Evolutionary conservation across 1,140 invertebrate species (phyloP).

Genomic region (Venturia canescens): DNA sequence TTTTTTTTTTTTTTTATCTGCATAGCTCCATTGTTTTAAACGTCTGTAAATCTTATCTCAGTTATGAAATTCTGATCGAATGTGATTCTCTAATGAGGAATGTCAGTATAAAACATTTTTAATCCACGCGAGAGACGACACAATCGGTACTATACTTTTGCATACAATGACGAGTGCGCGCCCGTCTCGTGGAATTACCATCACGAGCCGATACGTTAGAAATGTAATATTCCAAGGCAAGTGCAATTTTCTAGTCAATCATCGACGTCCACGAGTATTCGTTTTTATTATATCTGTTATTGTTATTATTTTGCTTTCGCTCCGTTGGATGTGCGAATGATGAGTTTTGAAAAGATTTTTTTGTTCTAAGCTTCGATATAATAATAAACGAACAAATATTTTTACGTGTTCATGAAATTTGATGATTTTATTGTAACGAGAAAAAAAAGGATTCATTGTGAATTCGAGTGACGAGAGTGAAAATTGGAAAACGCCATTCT

Average conservation of each 20-base stretch:
- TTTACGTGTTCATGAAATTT: not conserved
- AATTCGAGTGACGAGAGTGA: not conserved
- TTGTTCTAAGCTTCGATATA: not conserved
- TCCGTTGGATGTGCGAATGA: too few relatives aligned
- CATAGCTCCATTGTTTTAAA: too few relatives aligned
- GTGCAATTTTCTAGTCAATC: conserved; percentile 56
- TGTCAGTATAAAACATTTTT: not conserved
- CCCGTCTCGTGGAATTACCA: conserved; percentile 43
- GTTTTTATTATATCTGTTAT: conserved; percentile 12
- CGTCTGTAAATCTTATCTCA: too few relatives aligned
- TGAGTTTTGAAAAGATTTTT: not conserved
- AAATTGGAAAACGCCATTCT: not conserved
- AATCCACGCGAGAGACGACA: not conserved
- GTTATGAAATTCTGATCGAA: too few relatives aligned
- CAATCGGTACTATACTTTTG: conserved; percentile 48
- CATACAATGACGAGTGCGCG: conserved; percentile 52
- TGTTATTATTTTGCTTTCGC: conserved; percentile 30
- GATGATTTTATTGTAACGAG: conserved; percentile 18
- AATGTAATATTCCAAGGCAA: conserved; percentile 33
- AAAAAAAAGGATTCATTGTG: conserved; percentile 11
- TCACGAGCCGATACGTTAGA: conserved; percentile 18
- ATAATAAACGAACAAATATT: not conserved
- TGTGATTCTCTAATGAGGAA: too few relatives aligned
- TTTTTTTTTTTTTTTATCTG: too few relatives aligned
- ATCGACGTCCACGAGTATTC: conserved; percentile 47